A percentile compares a stretch with the other conserved stretches of the same genome.
These are phyloP conservation scores for Drosophila quadrilineata DNA, from an alignment of 1,140 invertebrate species.

Conservation along the genomic window DNA sequence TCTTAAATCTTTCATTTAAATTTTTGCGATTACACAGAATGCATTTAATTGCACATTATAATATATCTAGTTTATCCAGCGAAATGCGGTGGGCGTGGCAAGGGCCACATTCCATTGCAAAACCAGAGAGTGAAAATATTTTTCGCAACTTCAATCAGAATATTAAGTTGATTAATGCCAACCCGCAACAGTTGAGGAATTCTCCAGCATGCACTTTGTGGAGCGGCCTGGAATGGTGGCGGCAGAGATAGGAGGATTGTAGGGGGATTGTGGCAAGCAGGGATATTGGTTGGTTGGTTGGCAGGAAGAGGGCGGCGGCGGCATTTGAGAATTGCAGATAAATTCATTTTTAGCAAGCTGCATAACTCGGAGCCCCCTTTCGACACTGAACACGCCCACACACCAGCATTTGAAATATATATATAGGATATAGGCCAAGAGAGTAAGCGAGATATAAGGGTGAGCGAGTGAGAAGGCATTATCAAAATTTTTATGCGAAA, in stretches of 20 bases:
- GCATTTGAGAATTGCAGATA: background rate
- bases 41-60: no score
- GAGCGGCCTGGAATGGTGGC: no score
- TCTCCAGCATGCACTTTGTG: background rate
- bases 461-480: slow-evolving; percentile 33
- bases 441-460: background rate
- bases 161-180: slow-evolving; percentile 25
- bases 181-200: slow-evolving; percentile 5
- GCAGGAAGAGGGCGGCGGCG: no score
- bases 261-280: no score
- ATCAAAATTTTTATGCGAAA: slow-evolving; percentile 76
- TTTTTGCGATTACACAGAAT: no score
- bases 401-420: background rate
- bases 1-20: no score
- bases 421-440: no score
- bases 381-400: slow-evolving; percentile 52
- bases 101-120: background rate
- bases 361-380: slow-evolving; percentile 6
- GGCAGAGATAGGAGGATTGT: no score
- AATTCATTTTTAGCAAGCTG: slow-evolving; percentile 31
- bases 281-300: slow-evolving; percentile 3
- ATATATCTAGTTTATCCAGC: no score
- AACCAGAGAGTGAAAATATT: slow-evolving; percentile 1
- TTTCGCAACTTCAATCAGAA: slow-evolving; percentile 12
- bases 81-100: background rate